Conservation (phyloP, 1,140 invertebrate species). For the Philopotamus ludificatus region DNA sequence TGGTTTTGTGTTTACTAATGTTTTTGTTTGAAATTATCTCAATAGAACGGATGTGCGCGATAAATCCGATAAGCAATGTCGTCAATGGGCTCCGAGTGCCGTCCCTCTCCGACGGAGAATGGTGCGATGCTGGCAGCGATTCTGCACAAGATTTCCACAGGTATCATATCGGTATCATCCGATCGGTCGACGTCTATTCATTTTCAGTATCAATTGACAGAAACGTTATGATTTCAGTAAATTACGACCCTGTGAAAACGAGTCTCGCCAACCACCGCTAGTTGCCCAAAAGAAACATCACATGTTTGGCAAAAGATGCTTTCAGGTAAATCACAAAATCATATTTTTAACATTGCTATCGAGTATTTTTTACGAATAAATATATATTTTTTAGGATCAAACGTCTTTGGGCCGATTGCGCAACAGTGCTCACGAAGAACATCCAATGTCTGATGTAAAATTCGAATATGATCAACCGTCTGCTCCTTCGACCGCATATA, state of each 20-base stretch:
- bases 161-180: conserved; percentile 44
- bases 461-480: conserved; percentile 38
- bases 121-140: conserved; percentile 84
- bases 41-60: conserved; percentile 72
- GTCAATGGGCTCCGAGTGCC: conserved; percentile 89
- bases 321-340: conserved; percentile 62
- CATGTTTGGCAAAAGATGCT: conserved; percentile 83
- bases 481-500: conserved; percentile 20
- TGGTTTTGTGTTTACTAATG: neutral
- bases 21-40: too few species aligned
- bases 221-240: conserved; percentile 24
- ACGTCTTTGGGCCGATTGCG: conserved; percentile 20
- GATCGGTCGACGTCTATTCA: neutral
- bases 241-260: conserved; percentile 33
- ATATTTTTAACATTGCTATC: neutral
- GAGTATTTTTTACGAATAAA: neutral
- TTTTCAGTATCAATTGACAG: neutral
- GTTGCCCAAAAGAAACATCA: conserved; percentile 91
- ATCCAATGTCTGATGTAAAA: conserved; percentile 28
- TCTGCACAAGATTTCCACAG: conserved; percentile 68
- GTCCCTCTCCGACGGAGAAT: conserved; percentile 82
- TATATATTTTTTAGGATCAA: conserved; percentile 29
- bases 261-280: conserved; percentile 56
- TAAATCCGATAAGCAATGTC: conserved; percentile 84
- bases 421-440: conserved; percentile 4